Base-by-base conservation (phyloP, 2,888 invertebrate species). In the Zele albiditarsus region DNA sequence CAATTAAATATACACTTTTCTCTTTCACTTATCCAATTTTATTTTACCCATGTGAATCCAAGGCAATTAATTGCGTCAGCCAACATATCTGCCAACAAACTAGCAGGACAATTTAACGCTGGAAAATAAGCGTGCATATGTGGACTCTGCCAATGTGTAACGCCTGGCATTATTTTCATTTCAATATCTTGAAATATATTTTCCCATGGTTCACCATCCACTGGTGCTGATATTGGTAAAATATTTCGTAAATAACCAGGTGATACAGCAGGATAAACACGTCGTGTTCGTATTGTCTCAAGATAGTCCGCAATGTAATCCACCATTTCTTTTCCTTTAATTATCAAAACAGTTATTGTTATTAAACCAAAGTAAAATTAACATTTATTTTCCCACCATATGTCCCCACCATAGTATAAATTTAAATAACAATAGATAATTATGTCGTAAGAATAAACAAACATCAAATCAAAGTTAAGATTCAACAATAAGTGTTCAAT, bases 41-140 rank as follows among this genome's bases (percentile, higher is more conserved):
- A 33, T 31, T n/a, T 62, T 91, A 98, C 98, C 98, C 98, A 98
- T 12, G 98, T 98, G 86, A 98, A 98, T 78, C 98, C 98, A 38
- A 98, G 90, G 80, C 97, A 97, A 86, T 97, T 97, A 80, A 98
- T 95, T 1, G 97, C 97, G 86, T 98, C 97, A 2, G 98, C 95
- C 74, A 98, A 89, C 98, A 98, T 98, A 82, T 98, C 98, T 0
- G 97, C 98, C 86, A 99, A 91, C 75, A 98, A 92, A 0, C 98
- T 98, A 0, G 98, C 97, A 84, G 95, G 97, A 20, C 97, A 97
- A 84, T 96, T 98, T 69, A 98, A 91, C 0, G 98, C 98, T 0
- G 98, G 98, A 90, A 98, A 98, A 88, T 98, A 98, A 0, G 98
- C 98, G 88, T 99, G 98, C 98, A 98, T 98, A 85, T 98, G 95